Conservation (phyloP, 2,888 invertebrate species). For the Pediacus dermestoides region DNA sequence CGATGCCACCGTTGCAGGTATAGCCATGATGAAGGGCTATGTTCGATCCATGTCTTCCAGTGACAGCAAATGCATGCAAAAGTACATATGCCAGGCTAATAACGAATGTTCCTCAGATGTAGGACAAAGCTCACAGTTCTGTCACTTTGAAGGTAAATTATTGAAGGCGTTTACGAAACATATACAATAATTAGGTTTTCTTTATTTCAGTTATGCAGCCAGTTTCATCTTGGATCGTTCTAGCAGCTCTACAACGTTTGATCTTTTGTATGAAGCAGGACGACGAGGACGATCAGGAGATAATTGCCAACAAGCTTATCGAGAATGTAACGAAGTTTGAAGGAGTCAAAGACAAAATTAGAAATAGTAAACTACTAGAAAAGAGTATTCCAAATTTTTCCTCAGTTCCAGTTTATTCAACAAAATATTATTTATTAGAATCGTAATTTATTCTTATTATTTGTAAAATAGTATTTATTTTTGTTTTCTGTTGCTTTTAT, state of each 20-base stretch:
- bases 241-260: conserved; percentile 68
- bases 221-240: conserved; percentile 79
- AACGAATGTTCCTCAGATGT: conserved; percentile 80
- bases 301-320: conserved; percentile 79
- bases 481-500: background rate
- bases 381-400: background rate
- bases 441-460: too few species aligned
- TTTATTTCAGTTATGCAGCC: conserved; percentile 70
- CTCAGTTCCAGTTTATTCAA: background rate
- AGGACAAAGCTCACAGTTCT: conserved; percentile 80
- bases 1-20: conserved; percentile 83
- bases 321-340: conserved; percentile 84
- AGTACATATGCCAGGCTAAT: conserved; percentile 87
- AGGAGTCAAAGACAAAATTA: conserved; percentile 14
- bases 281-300: conserved; percentile 81
- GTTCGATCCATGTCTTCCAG: conserved; percentile 73
- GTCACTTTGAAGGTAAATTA: conserved; percentile 53
- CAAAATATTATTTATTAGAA: too few species aligned
- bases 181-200: conserved; percentile 7
- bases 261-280: conserved; percentile 79
- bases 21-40: conserved; percentile 86
- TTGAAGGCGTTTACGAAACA: conserved; percentile 2
- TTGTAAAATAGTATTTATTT: background rate
- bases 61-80: conserved; percentile 81
- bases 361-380: background rate